Base-by-base conservation (phyloP, 2,797 vertebrate genomes). In the Anabacerthia variegaticeps region DNA sequence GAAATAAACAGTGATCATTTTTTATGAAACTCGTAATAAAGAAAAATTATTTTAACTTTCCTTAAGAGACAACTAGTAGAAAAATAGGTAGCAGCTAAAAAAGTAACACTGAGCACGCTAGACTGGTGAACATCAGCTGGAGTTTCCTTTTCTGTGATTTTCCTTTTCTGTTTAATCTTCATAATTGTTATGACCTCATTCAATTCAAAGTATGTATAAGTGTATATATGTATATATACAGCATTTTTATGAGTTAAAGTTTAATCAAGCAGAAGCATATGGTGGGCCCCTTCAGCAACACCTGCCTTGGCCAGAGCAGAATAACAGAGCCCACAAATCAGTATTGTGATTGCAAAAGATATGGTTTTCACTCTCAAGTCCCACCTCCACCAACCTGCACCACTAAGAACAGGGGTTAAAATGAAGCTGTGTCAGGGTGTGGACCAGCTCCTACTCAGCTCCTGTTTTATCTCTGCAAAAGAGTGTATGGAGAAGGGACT, bases 1-100 rank as follows among this genome's bases (percentile, higher is more conserved):
- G 62, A 94, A 93, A 96, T 87, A 93, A 93, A 88, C 59, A 71
- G 51, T 48, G 74, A 92, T 91, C 0, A 1, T 92, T 92, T 95
- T 93, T 94, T 82, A 90, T 58, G 56, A 94, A 49, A 62, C 34
- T 77, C 28, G 26, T 91, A 92, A 92, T 71, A 94, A 94, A 75
- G 69, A 93, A 86, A 94, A 86, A 86, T 32, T 30, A 88, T 86
- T 94, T 93, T 77, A 91, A 75, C 67, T 89, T 92, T 92, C 27
- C 41, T 74, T 85, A 92, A 91, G 61, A 92, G 80, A 88, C 83
- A 95, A 88, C 55, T 62, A 30, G 23, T 59, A 77, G 88, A 85
- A 95, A 94, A 93, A 92, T 26, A 76, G 10, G 37, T 65, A 93
- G 72, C n/a, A 80, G 74, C 46, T 67, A 59, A 71, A 85, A 49